Percentiles rank a stretch among this genome's conserved stretches.
Evolutionary conservation across 2,888 invertebrate genomes (phyloP).

Genomic region (Lycophotia porphyrea): DNA sequence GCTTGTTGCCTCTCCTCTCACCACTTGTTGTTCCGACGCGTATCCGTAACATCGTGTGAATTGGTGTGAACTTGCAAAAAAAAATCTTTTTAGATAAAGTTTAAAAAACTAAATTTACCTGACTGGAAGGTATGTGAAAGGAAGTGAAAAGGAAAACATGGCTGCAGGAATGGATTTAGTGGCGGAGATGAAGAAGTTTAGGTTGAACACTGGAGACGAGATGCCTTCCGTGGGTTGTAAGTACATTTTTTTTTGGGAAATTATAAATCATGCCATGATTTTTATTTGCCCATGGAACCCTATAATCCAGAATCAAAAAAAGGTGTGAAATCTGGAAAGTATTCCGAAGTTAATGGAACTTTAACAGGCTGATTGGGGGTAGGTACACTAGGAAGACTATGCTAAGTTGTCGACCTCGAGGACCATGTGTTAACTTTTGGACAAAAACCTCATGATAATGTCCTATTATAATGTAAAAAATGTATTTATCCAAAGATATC

Average conservation of each 20-base stretch:
- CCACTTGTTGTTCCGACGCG: constrained; percentile 3
- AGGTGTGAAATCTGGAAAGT: no score
- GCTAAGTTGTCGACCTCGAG: no score
- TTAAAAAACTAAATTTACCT: not conserved
- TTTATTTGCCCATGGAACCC: no score
- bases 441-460: no score
- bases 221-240: constrained; percentile 82
- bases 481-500: no score
- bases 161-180: constrained; percentile 42
- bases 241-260: constrained; percentile 53
- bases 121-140: not conserved
- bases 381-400: no score
- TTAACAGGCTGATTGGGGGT: no score
- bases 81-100: not conserved
- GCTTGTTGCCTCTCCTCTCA: not conserved
- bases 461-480: no score
- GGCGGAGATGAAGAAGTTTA: constrained; percentile 50
- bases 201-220: constrained; percentile 72
- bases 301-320: no score
- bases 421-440: no score
- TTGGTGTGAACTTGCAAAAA: not conserved
- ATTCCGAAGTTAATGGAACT: no score
- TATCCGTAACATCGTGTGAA: not conserved
- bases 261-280: no score
- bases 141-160: constrained; percentile 38